phyloP scores from a whole-genome alignment of 2,113 vertebrate genomes.

The Lepidothrix coronata region DNA sequence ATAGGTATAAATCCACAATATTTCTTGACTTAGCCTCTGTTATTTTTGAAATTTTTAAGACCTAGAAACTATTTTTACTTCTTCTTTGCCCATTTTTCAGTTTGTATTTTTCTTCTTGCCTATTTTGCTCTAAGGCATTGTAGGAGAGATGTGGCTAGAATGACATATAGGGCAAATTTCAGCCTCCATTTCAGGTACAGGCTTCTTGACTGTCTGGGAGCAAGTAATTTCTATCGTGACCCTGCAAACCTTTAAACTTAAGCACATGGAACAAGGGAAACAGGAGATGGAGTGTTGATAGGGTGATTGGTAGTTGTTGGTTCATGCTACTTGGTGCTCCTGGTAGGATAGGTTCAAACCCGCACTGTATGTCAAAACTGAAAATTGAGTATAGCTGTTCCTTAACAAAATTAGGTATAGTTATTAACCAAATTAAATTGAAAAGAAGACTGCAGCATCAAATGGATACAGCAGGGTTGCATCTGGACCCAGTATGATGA shows the following conservation, averaged over 20 bases:
- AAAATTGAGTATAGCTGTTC: accelerated
- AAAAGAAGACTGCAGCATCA: not conserved
- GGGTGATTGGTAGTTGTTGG: not conserved
- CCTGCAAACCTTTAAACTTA: not conserved
- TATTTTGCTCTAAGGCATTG: not conserved
- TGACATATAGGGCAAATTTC: not conserved
- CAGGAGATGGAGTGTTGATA: not conserved
- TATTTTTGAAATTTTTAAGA: not conserved
- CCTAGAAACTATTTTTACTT: not conserved
- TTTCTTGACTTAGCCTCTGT: not conserved
- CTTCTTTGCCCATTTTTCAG: not conserved
- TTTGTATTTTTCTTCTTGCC: not conserved
- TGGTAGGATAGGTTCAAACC: not conserved
- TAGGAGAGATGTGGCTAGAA: not conserved
- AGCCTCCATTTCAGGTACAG: not conserved
- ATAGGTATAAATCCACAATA: not conserved
- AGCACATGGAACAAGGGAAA: not conserved
- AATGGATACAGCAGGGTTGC: not conserved
- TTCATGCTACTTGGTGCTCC: accelerated
- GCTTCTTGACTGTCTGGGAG: not conserved
- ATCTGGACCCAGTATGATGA: not conserved
- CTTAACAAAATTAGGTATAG: not conserved
- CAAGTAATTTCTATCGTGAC: not conserved
- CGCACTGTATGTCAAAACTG: not conserved
- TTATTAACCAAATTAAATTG: not conserved